Evolutionary conservation across 2,113 vertebrate species (phyloP), one percentile per base, ranked within the genome.

Genomic region (Dasyornis broadbenti): DNA sequence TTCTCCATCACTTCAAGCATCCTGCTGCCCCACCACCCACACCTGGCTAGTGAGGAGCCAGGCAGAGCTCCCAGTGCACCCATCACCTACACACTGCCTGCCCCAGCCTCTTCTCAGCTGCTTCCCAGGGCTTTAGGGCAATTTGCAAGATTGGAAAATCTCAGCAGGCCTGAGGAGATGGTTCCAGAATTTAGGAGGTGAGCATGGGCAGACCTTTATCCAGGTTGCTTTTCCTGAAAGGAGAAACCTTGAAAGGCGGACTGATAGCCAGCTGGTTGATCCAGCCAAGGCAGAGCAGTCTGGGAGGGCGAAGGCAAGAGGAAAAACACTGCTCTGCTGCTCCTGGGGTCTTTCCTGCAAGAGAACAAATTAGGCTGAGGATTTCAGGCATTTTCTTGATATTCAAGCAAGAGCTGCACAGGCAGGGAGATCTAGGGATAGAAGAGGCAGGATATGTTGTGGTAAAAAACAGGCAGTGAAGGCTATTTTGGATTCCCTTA

Each of bases 21-120:
- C 47, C 54, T 21, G 20, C 66, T 63, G 45, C 30, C 77, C 57
- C 27, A 26, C 13, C n/a, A 27, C 31, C 28, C 70, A 20, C 31
- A 39, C 10, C 27, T 35, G 3, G 65, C 18, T 1, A 23, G 20
- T 7, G 2, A 49, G 65, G n/a, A 39, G 50, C 53, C 0, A 2
- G 22, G 26, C 35, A 86, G 57, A 86, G 45, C 47, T n/a, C 28
- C 66, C 39, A 24, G 40, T 0, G 1, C 31, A 37, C 17, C 76
- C 54, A 35, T 72, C 47, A 24, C 22, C 39, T 44, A 8, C 14
- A 2, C 17, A 44, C 28, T 4, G 1, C 18, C 77, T 13, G 6
- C 23, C 49, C 56, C 68, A 45, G 71, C 22, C 28, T 21, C 81
- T 24, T 49, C 52, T 44, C 87, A 82, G 50, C 26, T 8, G 12